Conservation (phyloP, 2,797 vertebrate species). For the Stomatorhinus walkeri region DNA sequence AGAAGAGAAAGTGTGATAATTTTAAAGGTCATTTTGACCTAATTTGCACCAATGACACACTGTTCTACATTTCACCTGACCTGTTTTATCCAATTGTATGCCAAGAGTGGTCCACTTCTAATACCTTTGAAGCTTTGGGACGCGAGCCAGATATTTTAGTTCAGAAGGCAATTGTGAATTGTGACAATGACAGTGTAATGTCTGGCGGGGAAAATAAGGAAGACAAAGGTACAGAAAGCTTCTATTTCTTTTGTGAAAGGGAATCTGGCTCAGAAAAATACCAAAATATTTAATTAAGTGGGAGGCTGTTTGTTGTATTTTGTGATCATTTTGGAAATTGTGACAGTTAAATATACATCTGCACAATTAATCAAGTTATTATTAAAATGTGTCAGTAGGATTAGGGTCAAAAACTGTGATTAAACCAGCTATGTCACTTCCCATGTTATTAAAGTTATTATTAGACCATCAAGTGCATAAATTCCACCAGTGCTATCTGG, state of each 20-base stretch:
- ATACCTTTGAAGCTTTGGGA: not conserved
- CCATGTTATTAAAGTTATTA: not conserved
- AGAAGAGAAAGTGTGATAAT: slow-evolving; percentile 13
- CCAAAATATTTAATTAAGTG: not conserved
- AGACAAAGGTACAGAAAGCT: not conserved
- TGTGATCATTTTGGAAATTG: slow-evolving; percentile 17
- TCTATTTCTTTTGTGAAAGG: not conserved
- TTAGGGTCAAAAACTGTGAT: not conserved
- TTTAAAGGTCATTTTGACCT: slow-evolving; percentile 19
- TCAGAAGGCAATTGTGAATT: not conserved
- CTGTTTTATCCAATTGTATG: not conserved
- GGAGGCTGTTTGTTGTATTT: not conserved
- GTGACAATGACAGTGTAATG: not conserved
- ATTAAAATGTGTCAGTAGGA: not conserved
- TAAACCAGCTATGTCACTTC: not conserved
- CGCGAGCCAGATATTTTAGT: not conserved
- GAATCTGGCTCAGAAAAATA: not conserved
- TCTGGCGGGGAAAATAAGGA: not conserved
- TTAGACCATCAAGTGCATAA: not conserved
- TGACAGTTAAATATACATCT: slow-evolving; percentile 1
- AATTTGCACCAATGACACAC: slow-evolving; percentile 23
- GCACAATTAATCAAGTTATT: not conserved
- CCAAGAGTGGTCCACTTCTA: not conserved
- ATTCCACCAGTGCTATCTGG: not conserved
- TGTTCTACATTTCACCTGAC: not conserved